These are phyloP conservation scores for Percopsis transmontana DNA, from an alignment of 2,113 vertebrate species.

Conservation along the genomic window DNA sequence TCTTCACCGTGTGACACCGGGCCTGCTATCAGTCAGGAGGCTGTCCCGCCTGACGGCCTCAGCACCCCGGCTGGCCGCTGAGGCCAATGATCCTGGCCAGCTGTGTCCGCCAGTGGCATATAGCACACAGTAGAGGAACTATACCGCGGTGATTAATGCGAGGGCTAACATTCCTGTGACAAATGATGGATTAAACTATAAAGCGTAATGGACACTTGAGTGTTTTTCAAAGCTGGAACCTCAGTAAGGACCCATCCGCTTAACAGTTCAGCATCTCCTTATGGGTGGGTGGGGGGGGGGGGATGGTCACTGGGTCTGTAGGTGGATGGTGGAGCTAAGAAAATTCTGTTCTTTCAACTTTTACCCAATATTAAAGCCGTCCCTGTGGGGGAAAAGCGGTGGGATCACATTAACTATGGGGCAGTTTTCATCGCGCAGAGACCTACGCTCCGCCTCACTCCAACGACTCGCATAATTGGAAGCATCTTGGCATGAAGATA, in stretches of 20 bases:
- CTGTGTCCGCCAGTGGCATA: background rate
- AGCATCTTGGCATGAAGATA: constrained; percentile 81
- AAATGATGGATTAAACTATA: constrained; percentile 32
- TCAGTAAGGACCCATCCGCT: constrained; percentile 29
- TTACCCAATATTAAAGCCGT: constrained; percentile 36
- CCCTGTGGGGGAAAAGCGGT: constrained; percentile 41
- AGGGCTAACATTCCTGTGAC: background rate
- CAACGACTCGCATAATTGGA: constrained; percentile 81
- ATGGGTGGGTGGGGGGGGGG: too few species aligned
- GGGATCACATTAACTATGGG: constrained; percentile 67
- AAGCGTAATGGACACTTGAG: constrained; percentile 22
- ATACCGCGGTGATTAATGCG: background rate
- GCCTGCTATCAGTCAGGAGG: constrained; percentile 25
- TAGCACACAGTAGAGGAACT: constrained; percentile 15
- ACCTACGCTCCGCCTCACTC: constrained; percentile 76
- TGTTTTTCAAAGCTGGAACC: constrained; percentile 15
- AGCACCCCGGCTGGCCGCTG: constrained; percentile 8
- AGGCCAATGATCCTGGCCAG: constrained; percentile 10
- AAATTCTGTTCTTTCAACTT: constrained; percentile 46
- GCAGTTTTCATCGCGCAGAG: constrained; percentile 67
- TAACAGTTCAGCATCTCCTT: constrained; percentile 40
- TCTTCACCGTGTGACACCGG: constrained; percentile 25
- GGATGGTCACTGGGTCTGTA: too few species aligned
- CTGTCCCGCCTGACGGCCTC: constrained; percentile 22
- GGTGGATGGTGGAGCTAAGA: too few species aligned